Evolutionary conservation across 2,113 vertebrate genomes (phyloP), one percentile per base, ranked within the genome.

Genomic region (human): DNA sequence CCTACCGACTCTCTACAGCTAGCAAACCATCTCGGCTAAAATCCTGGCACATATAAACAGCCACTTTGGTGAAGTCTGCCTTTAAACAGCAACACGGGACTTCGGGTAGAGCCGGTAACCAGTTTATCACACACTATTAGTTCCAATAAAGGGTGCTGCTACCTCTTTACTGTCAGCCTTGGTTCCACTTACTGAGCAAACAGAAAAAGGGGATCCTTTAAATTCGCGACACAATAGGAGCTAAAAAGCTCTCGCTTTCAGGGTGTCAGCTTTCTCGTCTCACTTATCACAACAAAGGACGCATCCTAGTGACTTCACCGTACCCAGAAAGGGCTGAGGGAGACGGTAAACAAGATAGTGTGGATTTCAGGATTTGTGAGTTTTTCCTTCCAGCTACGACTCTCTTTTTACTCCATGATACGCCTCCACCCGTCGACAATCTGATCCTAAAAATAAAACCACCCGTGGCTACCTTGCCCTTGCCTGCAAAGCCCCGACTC

Each of bases 211-310:
- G 68, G 57, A 35, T 64, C 93, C 78, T 94, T 89, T 27, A 55
- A 27, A 83, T 59, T 93, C 70, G 18, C 86, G 43, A 73, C 72
- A 85, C 93, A 93, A 55, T 52, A 38, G 90, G 59, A 27, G 17
- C 52, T 48, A 40, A 82, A 87, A 85, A 30, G 73, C 88, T 64
- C 61, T 79, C 35, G 75, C 92, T 94, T 92, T 72, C 75, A 30
- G 72, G 83, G 64, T 20, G 89, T 50, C 75, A 96, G 86, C 82
- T 89, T 89, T 76, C 70, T 50, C 5, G 25, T 32, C 59, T 35
- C 91, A 25, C 85, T 86, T 61, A 66, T 80, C 92, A 55, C 93
- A 97, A 98, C 94, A 97, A 98, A 97, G 91, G 91, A 86, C 83
- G 92, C 92, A 43, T 84, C 80, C 87, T 13, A 55, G 55, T 22